Evolutionary conservation across 2,888 invertebrate genomes (phyloP).

Genomic region (Ptilodon capucinus): DNA sequence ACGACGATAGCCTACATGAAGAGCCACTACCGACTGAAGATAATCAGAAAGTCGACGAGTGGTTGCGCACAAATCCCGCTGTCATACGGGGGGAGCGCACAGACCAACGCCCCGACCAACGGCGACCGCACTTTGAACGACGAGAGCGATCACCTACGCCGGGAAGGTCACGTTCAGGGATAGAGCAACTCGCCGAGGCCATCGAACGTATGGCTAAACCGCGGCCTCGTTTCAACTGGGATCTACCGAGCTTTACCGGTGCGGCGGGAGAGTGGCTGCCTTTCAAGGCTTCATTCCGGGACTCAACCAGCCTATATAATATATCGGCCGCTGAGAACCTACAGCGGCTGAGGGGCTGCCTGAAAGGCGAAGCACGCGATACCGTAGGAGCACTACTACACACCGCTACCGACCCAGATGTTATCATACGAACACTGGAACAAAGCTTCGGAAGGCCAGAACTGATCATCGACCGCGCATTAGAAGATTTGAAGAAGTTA

Average conservation of each 20-base stretch:
- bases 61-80: not conserved
- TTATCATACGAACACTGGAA: slow-evolving; percentile 21
- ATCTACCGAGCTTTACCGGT: not conserved
- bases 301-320: no score
- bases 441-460: slow-evolving; percentile 26
- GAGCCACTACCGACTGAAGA: not conserved
- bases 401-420: slow-evolving; percentile 10
- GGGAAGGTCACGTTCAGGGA: not conserved
- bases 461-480: slow-evolving; percentile 11
- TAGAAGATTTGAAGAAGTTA: slow-evolving; percentile 15
- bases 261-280: not conserved
- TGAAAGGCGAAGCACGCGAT: not conserved
- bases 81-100: not conserved
- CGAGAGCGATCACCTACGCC: not conserved
- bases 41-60: not conserved
- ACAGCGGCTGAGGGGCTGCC: no score
- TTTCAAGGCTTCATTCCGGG: not conserved
- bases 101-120: not conserved
- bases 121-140: not conserved
- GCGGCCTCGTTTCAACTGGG: not conserved
- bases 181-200: not conserved
- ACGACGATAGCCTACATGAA: not conserved
- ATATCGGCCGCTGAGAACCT: no score
- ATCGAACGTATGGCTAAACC: not conserved
- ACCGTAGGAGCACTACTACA: slow-evolving; percentile 9